Evolutionary conservation across 2,113 vertebrate species (phyloP), one percentile per base, ranked within the genome.

Genomic region (Myotis lucifugus): DNA sequence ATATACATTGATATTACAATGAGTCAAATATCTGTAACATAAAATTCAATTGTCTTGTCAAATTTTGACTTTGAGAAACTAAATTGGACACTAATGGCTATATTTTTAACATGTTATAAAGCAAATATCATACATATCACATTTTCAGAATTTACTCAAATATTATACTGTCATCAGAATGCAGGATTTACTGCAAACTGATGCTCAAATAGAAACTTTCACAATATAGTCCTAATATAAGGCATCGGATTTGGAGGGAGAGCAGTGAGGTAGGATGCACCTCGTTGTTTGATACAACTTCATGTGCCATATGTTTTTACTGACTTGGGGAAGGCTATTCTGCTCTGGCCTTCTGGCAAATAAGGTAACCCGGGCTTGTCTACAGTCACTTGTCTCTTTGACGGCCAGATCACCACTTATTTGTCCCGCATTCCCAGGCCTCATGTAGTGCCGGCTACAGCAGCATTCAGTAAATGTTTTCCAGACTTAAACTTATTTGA

Each of bases 201-300:
- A 64, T 64, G 8, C 64, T 77, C 42, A 78, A 88, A 86, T 21
- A 67, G 56, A 92, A 82, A 94, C 64, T 82, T 96, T 78, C 32
- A 77, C 64, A 87, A 94, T 42, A 59, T 25, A 72, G 37, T 48
- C 21, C 48, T 76, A 64, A 50, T 37, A 50, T 23, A 83, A 90
- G 46, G 25, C 5, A 34, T 3, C 74, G 9, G 42, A 50, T 79
- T 27, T 61, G 79, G 37, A 90, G 29, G 13, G 32, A 85, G 27
- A 77, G 11, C 18, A 13, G 84, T 10, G 32, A 90, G 66, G 14
- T 46, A 32, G 25, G 7, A 12, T 4, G 2, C 25, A 14, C 21
- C 32, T 64, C 15, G 0, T 25, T 37, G 3, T 42, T 42, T 73
- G 25, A 13, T 56, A 42, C 34, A 69, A 61, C 7, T 27, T 25